Evolutionary conservation across 2,113 vertebrate genomes (phyloP).

Genomic region (Atractosteus spatula): DNA sequence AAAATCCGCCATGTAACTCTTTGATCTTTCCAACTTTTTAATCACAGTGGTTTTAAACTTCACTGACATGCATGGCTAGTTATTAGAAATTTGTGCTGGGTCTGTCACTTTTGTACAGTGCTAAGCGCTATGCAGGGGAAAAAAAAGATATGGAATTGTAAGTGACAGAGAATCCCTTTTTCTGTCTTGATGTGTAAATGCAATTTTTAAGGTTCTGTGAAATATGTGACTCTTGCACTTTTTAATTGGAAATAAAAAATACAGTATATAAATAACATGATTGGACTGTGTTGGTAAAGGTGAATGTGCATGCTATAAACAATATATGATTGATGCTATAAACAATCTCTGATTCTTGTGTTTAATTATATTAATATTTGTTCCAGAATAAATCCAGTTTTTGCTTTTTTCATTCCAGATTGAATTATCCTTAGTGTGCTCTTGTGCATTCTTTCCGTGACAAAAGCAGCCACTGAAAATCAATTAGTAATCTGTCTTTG

Average conservation of each 20-base stretch:
- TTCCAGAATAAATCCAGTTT: too few species aligned
- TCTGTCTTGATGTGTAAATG: constrained; percentile 53
- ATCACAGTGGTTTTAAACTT: constrained; percentile 43
- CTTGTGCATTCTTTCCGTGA: too few species aligned
- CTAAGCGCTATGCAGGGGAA: constrained; percentile 36
- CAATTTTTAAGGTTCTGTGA: constrained; percentile 43
- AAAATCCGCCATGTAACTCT: constrained; percentile 37
- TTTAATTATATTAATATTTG: too few species aligned
- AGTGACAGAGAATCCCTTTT: constrained; percentile 54
- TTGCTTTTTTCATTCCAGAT: too few species aligned
- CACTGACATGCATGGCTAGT: constrained; percentile 50
- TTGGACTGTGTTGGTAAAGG: too few species aligned
- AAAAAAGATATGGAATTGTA: constrained; percentile 55
- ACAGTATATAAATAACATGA: neutral
- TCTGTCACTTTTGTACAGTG: constrained; percentile 42
- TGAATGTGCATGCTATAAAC: too few species aligned
- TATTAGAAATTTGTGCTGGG: constrained; percentile 47
- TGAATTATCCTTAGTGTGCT: too few species aligned
- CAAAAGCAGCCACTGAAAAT: too few species aligned
- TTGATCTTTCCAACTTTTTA: constrained; percentile 49
- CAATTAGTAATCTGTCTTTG: too few species aligned
- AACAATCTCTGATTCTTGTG: too few species aligned
- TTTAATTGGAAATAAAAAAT: constrained; percentile 37
- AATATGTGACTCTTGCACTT: constrained; percentile 40
- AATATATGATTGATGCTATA: too few species aligned